Evolutionary conservation across 2,113 vertebrate genomes (phyloP).

Genomic region (Acinonyx jubatus): DNA sequence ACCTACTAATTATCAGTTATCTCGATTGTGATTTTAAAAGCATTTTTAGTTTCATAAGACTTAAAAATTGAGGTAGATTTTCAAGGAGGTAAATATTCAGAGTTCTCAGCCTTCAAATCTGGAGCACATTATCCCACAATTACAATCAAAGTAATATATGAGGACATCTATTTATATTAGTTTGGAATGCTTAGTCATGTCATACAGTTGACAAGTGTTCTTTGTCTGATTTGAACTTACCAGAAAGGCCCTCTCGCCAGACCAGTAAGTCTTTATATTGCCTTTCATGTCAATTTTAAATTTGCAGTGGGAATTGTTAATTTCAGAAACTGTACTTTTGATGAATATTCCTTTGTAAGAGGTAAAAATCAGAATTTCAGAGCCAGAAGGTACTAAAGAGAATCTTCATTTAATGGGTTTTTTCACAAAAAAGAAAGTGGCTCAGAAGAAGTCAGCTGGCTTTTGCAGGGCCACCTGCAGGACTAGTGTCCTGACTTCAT

Average conservation of each 20-base stretch:
- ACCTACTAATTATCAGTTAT: neutral
- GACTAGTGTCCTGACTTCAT: neutral
- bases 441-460: neutral
- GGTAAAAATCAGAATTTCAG: neutral
- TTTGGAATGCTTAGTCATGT: neutral
- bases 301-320: neutral
- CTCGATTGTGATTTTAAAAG: neutral
- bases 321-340: neutral
- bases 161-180: slow-evolving; percentile 15
- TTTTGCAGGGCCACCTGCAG: neutral
- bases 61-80: neutral
- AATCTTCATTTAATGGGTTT: neutral
- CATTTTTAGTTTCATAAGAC: neutral
- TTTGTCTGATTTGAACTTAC: neutral
- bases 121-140: neutral
- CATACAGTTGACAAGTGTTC: neutral
- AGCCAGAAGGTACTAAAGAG: neutral
- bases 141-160: neutral
- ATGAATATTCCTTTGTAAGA: neutral
- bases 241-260: neutral
- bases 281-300: neutral
- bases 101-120: neutral
- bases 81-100: neutral
- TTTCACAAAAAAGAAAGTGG: neutral
- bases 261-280: neutral